Conservation (phyloP, 2,888 invertebrate species). For the Monochamus alternatus region DNA sequence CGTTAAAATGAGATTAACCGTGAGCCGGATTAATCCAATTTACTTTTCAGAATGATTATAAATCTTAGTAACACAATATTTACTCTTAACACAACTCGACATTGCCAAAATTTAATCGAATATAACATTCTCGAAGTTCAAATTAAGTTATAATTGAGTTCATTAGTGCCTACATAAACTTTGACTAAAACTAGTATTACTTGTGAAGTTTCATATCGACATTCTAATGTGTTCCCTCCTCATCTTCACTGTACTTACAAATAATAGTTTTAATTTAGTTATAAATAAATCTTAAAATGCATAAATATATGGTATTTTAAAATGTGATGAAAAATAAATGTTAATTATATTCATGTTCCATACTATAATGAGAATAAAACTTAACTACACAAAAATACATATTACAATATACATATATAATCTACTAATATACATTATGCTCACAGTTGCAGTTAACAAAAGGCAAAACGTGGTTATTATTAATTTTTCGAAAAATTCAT, state of each 20-base stretch:
- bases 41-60: constrained; percentile 56
- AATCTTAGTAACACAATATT: constrained; percentile 59
- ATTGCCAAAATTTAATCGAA: constrained; percentile 63
- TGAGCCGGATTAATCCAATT: constrained; percentile 54
- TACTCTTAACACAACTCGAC: constrained; percentile 60
- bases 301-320: too few relatives aligned
- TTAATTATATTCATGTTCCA: too few relatives aligned
- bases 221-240: constrained; percentile 51
- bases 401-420: too few relatives aligned
- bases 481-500: too few relatives aligned
- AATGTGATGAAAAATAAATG: background rate
- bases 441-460: too few relatives aligned
- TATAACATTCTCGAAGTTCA: constrained; percentile 57
- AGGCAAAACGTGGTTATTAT: too few relatives aligned
- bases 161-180: constrained; percentile 58
- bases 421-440: too few relatives aligned
- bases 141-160: constrained; percentile 59
- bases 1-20: constrained; percentile 29
- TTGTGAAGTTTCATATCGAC: constrained; percentile 57
- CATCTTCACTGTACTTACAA: constrained; percentile 34
- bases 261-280: constrained; percentile 30
- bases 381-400: too few relatives aligned
- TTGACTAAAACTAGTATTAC: constrained; percentile 57
- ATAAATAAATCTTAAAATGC: too few relatives aligned
- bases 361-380: too few relatives aligned